phyloP scores from a whole-genome alignment of 2,888 invertebrate genomes.

The Abrostola tripartita region DNA sequence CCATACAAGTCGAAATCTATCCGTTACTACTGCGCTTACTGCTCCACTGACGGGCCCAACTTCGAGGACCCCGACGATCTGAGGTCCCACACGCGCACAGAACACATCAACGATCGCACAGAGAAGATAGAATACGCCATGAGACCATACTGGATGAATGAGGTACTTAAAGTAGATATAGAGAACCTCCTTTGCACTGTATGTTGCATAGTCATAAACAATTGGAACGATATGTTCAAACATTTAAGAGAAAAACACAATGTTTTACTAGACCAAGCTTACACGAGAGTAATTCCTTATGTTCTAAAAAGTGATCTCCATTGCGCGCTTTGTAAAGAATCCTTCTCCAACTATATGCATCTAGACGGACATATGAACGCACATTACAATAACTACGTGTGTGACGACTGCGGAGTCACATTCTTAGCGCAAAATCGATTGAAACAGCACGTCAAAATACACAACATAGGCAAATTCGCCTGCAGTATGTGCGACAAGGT shows the following conservation, averaged over 20 bases:
- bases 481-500: constrained; percentile 82
- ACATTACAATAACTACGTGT: constrained; percentile 75
- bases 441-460: constrained; percentile 77
- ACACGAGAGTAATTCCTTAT: constrained; percentile 71
- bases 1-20: constrained; percentile 69
- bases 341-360: constrained; percentile 60
- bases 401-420: constrained; percentile 73
- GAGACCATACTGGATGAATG: constrained; percentile 70
- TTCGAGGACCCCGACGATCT: constrained; percentile 68
- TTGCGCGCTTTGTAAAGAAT: constrained; percentile 69
- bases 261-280: constrained; percentile 62
- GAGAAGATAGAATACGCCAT: constrained; percentile 64
- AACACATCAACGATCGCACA: constrained; percentile 59
- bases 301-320: constrained; percentile 48
- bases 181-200: constrained; percentile 64
- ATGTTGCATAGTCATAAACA: constrained; percentile 55
- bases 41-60: constrained; percentile 54
- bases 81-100: constrained; percentile 61
- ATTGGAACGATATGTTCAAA: constrained; percentile 72
- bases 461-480: constrained; percentile 74
- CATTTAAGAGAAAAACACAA: constrained; percentile 68
- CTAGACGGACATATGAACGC: constrained; percentile 78
- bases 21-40: constrained; percentile 70
- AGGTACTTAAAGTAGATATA: constrained; percentile 73
- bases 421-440: constrained; percentile 64